Conservation (phyloP, 1,140 invertebrate genomes). For the Calliopsis andreniformis region DNA sequence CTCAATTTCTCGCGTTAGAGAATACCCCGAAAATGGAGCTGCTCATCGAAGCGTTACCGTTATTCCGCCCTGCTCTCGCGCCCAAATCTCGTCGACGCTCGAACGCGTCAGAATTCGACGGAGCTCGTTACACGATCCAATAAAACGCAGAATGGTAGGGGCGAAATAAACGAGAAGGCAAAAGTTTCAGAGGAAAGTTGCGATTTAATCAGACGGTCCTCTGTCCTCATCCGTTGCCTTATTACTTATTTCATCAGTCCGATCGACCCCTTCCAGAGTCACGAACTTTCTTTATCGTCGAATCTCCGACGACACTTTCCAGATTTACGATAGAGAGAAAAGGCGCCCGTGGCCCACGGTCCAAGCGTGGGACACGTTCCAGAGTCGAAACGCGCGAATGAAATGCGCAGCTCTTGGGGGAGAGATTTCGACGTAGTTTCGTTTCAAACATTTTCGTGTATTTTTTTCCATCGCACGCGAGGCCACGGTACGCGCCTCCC, state of each 20-base stretch:
- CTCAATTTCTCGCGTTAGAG: too few relatives aligned
- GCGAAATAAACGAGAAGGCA: background rate
- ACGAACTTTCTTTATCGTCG: slow-evolving; percentile 17
- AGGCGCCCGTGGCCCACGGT: too few relatives aligned
- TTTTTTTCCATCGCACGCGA: background rate
- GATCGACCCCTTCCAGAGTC: slow-evolving; percentile 10
- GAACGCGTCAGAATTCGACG: slow-evolving; percentile 10
- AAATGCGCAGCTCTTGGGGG: slow-evolving; percentile 45
- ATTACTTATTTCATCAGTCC: background rate
- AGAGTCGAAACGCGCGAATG: slow-evolving; percentile 7
- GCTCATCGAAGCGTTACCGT: too few relatives aligned
- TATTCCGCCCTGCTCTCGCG: too few relatives aligned
- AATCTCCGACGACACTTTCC: background rate
- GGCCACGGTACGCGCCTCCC: slow-evolving; percentile 30
- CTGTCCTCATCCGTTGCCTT: background rate
- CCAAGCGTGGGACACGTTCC: too few relatives aligned
- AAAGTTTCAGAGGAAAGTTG: background rate
- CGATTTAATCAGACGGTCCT: slow-evolving; percentile 1
- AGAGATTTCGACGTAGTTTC: slow-evolving; percentile 15
- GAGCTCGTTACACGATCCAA: background rate
- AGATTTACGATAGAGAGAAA: background rate
- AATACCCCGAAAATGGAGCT: too few relatives aligned
- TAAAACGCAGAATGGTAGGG: background rate
- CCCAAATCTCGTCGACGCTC: background rate
- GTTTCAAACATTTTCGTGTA: background rate